Base-by-base conservation (phyloP, 2,797 vertebrate genomes). In the Sparus aurata region DNA sequence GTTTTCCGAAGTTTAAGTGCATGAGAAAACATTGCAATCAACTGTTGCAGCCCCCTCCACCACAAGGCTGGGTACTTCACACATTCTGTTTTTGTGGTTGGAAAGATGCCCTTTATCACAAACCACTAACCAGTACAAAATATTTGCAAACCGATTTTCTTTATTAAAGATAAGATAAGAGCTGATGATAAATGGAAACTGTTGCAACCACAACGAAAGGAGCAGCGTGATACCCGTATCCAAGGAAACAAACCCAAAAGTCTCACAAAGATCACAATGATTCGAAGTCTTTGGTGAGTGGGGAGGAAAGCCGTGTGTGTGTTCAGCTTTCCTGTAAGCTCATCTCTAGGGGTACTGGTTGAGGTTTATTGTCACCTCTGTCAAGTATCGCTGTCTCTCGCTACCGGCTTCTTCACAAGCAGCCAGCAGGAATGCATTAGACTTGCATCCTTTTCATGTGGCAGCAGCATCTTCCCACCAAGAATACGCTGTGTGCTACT, bases 401-500 rank as follows among this genome's bases (percentile, higher is more conserved):
- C 50, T 77, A 50, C 7, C 46, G 62, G 73, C 58, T 47, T 54
- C 52, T 76, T 87, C 66, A 63, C 20, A 71, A 61, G 58, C 64
- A 86, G 17, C 16, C 27, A 64, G 73, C 70, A 88, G 27, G 25
- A 85, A 92, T 91, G 80, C 60, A 75, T 4, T 18, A 67, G n/a
- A 47, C 18, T 3, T 77, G 0, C 1, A 1, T 27, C 12, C 79
- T 92, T 95, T 95, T 95, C 85, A 95, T 95, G 94, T 95, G 95
- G 94, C 91, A 92, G 76, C 80, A 82, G 43, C 34, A 68, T 79
- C 86, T 90, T 83, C 91, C 90, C 83, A 87, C 91, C 74, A 86
- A 85, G 75, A 81, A 66, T 58, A 85, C 41, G 8, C 10, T 34
- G 10, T 76, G 72, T 75, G 30, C 86, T 79, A 75, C 74, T 93